These are phyloP conservation scores for Silvanus unidentatus DNA, from an alignment of 2,888 invertebrate species.

Conservation along the genomic window DNA sequence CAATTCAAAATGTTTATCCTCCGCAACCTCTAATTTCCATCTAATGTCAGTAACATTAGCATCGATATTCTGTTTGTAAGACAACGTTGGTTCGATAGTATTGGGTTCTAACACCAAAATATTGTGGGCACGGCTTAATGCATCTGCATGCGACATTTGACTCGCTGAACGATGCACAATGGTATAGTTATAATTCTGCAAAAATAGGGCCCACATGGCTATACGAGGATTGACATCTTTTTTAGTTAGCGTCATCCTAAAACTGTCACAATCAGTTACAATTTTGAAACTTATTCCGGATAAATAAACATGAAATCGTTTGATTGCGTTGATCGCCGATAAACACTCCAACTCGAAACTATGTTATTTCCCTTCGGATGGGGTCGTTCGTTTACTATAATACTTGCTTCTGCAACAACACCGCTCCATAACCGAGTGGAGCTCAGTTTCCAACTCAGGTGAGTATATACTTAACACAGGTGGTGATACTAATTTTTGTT, in stretches of 20 bases:
- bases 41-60: background rate
- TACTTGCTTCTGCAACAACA: background rate
- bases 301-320: constrained; percentile 13
- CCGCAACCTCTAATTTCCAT: background rate
- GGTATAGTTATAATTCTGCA: background rate
- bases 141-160: background rate
- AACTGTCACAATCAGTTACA: constrained; percentile 21
- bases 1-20: constrained; percentile 9
- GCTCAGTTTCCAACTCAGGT: background rate
- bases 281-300: constrained; percentile 20
- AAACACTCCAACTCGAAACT: constrained; percentile 12
- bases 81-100: background rate
- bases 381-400: constrained; percentile 7
- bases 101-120: constrained; percentile 3
- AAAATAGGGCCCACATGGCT: constrained; percentile 15
- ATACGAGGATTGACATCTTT: constrained; percentile 15
- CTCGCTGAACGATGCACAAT: background rate
- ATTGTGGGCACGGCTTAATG: constrained; percentile 3
- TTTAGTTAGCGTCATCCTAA: constrained; percentile 18
- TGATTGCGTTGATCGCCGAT: constrained; percentile 17
- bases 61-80: background rate
- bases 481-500: background rate
- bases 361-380: constrained; percentile 4
- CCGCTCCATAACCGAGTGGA: background rate
- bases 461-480: background rate